Evolutionary conservation across 2,888 invertebrate genomes (phyloP), one percentile per base, ranked within the genome.

Genomic region (Ischnus inquisitorius): DNA sequence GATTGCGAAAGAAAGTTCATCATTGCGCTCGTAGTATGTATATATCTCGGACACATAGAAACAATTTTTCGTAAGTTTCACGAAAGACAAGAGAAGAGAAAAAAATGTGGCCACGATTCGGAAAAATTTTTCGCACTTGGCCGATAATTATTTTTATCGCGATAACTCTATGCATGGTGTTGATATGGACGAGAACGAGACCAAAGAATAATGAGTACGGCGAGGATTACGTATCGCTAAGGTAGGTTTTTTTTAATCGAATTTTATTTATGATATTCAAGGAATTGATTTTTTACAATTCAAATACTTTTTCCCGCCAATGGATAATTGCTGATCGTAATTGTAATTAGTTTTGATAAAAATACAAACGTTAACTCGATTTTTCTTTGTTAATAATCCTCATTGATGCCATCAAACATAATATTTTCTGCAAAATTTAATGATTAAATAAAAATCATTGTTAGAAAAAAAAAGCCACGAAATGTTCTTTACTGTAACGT

Each of bases 91-190:
- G 6, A 34, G 8, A 34, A 34, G 8, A 34, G 3, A 34, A 34
- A 34, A 34, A 64, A 85, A 92, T 93, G 92, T 92, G 92, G 91
- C 92, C 92, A 51, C 88, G 91, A 88, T 87, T 92, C 64, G 90
- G 89, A 83, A 92, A 87, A 87, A 80, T 91, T 43, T 89, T 88
- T 79, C 91, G 93, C 10, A 82, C 86, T 4, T 91, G 91, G 91
- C 87, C 86, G 34, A 79, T 90, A 19, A 39, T 90, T 25, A 67
- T 91, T 16, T 82, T 87, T 14, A 86, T 88, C 10, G 68, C 88
- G 22, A 65, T 90, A 28, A 39, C 92, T 1, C 78, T 87, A 19
- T 89, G 90, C 12, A 78, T 91, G 77, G 84, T 92, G 62, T 62
- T 92, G 3, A 80, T 93, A 71, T 93, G 92, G 91, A 87, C 90